Evolutionary conservation across 2,888 invertebrate genomes (phyloP).

Genomic region (Hypercompe scribonia): DNA sequence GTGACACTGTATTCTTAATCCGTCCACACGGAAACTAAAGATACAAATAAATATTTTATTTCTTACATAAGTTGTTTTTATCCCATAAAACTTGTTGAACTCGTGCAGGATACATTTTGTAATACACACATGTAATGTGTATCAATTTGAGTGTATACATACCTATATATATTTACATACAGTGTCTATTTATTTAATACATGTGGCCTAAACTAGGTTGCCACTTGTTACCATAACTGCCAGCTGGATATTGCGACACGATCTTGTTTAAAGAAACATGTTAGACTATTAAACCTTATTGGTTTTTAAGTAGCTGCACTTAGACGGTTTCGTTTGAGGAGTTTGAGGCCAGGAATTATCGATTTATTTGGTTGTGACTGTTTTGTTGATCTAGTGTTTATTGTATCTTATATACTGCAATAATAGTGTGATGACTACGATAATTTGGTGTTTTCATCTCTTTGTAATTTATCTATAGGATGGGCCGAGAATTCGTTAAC

Average conservation of each 20-base stretch:
- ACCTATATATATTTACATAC: not conserved
- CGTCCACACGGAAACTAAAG: no score
- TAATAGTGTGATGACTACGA: no score
- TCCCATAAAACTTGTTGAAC: no score
- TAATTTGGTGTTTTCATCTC: no score
- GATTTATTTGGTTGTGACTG: not conserved
- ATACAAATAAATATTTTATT: no score
- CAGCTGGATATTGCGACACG: slow-evolving; percentile 26
- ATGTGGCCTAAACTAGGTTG: slow-evolving; percentile 33
- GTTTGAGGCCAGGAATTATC: not conserved
- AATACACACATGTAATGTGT: not conserved
- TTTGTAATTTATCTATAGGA: no score
- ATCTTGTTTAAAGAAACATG: not conserved
- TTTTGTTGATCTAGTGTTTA: no score
- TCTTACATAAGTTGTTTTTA: no score
- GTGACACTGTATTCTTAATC: no score
- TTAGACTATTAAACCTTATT: not conserved
- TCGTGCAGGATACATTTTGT: not conserved
- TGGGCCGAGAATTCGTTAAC: no score
- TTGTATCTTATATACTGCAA: no score
- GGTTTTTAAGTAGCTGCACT: not conserved
- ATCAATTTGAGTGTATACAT: slow-evolving; percentile 2
- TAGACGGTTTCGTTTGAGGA: not conserved
- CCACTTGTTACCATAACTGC: slow-evolving; percentile 34
- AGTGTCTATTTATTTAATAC: slow-evolving; percentile 6